phyloP scores from a whole-genome alignment of 2,888 invertebrate species.

The Nephrotoma appendiculata region DNA sequence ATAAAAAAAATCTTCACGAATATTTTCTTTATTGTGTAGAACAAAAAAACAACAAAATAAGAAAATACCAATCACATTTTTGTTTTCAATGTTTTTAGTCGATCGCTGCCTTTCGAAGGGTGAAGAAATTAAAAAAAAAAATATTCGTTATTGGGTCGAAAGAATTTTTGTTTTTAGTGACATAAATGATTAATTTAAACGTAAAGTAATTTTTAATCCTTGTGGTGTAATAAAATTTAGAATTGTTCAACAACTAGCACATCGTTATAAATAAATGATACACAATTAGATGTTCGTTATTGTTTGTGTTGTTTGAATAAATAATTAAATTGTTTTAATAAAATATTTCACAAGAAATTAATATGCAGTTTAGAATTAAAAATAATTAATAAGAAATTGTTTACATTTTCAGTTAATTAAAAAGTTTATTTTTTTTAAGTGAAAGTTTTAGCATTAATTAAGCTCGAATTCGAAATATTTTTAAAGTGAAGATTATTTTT shows the following conservation, averaged over 20 bases:
- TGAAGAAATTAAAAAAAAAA: neutral
- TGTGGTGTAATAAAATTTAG: neutral
- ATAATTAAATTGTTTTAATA: no score
- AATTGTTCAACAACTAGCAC: neutral
- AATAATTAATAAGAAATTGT: no score
- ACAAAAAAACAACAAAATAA: neutral
- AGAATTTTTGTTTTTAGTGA: neutral
- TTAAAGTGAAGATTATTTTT: neutral
- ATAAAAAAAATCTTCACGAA: neutral
- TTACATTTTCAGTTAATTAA: no score
- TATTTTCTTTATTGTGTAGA: neutral
- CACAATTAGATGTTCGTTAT: no score
- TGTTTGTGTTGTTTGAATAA: no score
- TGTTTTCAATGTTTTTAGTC: neutral
- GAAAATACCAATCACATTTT: neutral
- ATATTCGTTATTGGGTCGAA: neutral
- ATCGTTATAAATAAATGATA: no score
- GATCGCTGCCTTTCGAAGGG: neutral
- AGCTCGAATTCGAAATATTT: neutral
- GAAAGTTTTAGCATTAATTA: neutral
- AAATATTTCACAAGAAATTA: no score
- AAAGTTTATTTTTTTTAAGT: neutral
- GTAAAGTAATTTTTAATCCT: neutral
- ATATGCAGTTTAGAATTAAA: no score
- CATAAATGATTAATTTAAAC: neutral